A percentile compares a stretch with the other conserved stretches of the same genome.
Evolutionary conservation across 2,888 invertebrate species (phyloP).

Genomic region (Pedicia rivosa): DNA sequence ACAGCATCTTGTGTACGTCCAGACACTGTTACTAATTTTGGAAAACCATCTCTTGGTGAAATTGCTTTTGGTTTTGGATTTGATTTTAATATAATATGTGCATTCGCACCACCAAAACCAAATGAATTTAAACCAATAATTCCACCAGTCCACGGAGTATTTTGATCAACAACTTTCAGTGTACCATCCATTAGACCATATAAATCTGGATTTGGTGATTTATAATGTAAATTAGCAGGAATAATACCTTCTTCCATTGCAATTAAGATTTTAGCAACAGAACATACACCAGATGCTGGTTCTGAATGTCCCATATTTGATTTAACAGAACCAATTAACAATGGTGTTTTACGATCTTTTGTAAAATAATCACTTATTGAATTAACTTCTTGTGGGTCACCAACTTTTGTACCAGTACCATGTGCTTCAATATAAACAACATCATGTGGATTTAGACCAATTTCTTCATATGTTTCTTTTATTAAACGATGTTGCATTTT

Average conservation of each 20-base stretch:
- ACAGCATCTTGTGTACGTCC: slow-evolving; percentile 77
- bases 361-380: slow-evolving; percentile 83
- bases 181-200: slow-evolving; percentile 80
- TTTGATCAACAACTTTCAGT: slow-evolving; percentile 75
- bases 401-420: slow-evolving; percentile 95
- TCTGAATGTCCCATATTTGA: slow-evolving; percentile 99
- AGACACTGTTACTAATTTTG: slow-evolving; percentile 58
- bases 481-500: slow-evolving; percentile 66
- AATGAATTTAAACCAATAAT: slow-evolving; percentile 89
- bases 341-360: slow-evolving; percentile 56
- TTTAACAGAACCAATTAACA: slow-evolving; percentile 91
- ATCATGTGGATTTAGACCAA: slow-evolving; percentile 61
- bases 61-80: slow-evolving; percentile 51
- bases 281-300: slow-evolving; percentile 80
- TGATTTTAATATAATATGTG: slow-evolving; percentile 74
- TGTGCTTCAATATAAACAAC: slow-evolving; percentile 93
- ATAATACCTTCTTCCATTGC: slow-evolving; percentile 85
- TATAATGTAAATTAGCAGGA: slow-evolving; percentile 84
- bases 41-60: slow-evolving; percentile 38
- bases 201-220: slow-evolving; percentile 74
- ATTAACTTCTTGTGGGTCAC: slow-evolving; percentile 97
- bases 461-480: slow-evolving; percentile 73
- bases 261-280: slow-evolving; percentile 78
- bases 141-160: slow-evolving; percentile 80
- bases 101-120: slow-evolving; percentile 96